phyloP scores from a whole-genome alignment of 2,888 invertebrate species.

The Steromphala cineraria region DNA sequence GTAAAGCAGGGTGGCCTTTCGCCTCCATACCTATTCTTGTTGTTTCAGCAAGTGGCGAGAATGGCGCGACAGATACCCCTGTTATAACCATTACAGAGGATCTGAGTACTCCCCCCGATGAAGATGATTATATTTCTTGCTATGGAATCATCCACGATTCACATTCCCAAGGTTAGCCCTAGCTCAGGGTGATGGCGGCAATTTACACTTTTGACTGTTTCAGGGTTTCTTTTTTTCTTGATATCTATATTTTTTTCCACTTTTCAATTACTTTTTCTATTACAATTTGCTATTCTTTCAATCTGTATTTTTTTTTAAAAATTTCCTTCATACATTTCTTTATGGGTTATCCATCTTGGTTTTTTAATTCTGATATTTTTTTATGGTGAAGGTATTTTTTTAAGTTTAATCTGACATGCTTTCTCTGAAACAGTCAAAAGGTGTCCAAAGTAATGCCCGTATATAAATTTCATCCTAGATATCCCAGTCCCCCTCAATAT shows the following conservation, averaged over 20 bases:
- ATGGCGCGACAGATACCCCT: slow-evolving; percentile 37
- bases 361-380: too few species aligned
- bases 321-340: too few species aligned
- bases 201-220: slow-evolving; percentile 11
- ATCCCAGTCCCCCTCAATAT: too few species aligned
- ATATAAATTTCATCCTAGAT: too few species aligned
- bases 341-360: too few species aligned
- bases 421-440: slow-evolving; percentile 16
- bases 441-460: not conserved
- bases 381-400: too few species aligned
- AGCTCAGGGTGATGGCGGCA: not conserved
- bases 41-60: slow-evolving; percentile 24
- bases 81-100: slow-evolving; percentile 62
- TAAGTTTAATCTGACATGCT: not conserved
- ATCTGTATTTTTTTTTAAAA: too few species aligned
- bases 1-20: too few species aligned
- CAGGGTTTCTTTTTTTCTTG: not conserved
- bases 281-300: too few species aligned
- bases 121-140: slow-evolving; percentile 57
- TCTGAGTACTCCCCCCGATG: slow-evolving; percentile 55
- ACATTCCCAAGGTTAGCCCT: slow-evolving; percentile 34
- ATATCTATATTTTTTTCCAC: too few species aligned
- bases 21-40: slow-evolving; percentile 16
- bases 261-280: too few species aligned
- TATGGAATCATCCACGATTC: slow-evolving; percentile 40